These are phyloP conservation scores for Ataeniobius toweri DNA, from an alignment of 2,797 vertebrate species.

Conservation along the genomic window DNA sequence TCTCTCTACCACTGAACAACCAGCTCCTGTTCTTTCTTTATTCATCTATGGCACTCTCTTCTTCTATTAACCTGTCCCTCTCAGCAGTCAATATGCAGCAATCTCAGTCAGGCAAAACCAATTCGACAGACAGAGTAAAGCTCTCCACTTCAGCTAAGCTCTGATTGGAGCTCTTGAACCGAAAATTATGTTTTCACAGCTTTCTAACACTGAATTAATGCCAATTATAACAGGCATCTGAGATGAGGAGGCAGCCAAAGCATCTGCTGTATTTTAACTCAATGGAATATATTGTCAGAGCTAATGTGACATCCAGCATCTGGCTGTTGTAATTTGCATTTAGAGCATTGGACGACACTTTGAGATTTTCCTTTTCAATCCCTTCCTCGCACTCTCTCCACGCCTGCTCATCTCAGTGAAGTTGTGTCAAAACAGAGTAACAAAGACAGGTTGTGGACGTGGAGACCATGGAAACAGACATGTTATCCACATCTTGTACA, in stretches of 20 bases:
- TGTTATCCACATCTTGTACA: conserved; percentile 18
- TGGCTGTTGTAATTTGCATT: conserved; percentile 54
- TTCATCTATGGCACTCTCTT: conserved; percentile 34
- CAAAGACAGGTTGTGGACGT: conserved; percentile 26
- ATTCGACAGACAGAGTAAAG: conserved; percentile 58
- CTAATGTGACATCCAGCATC: conserved; percentile 33
- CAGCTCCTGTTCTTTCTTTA: conserved; percentile 27
- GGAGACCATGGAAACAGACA: conserved; percentile 22
- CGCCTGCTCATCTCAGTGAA: conserved; percentile 25
- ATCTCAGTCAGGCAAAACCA: conserved; percentile 57
- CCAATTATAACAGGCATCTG: conserved; percentile 51
- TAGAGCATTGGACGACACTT: conserved; percentile 27
- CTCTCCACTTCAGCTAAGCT: conserved; percentile 62
- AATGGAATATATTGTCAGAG: conserved; percentile 33
- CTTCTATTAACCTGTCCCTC: conserved; percentile 51
- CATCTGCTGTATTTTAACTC: conserved; percentile 34
- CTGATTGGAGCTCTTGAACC: conserved; percentile 62
- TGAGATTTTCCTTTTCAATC: not conserved
- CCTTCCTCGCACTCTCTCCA: conserved; percentile 1
- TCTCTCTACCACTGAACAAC: conserved; percentile 46
- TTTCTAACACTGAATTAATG: conserved; percentile 67
- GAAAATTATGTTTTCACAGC: conserved; percentile 72
- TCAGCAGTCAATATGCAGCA: conserved; percentile 44
- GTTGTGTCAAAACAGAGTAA: conserved; percentile 17
- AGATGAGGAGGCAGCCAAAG: conserved; percentile 46